phyloP scores from a whole-genome alignment of 2,888 invertebrate species.

The Anoncus sp. region DNA sequence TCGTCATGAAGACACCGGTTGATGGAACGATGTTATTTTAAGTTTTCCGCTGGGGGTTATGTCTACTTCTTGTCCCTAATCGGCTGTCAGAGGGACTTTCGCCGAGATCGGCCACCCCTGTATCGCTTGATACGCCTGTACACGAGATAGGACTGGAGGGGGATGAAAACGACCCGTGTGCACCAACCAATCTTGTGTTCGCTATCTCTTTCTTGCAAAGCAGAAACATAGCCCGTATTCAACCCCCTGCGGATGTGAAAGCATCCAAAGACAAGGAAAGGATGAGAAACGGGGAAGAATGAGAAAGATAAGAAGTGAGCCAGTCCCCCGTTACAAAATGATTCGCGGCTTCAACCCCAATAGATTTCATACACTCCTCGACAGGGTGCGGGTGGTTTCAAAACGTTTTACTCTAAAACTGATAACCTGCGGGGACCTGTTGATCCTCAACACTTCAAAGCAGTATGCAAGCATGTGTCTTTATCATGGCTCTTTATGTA shows the following conservation, averaged over 20 bases:
- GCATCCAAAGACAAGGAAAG: conserved; percentile 41
- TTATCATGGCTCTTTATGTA: conserved; percentile 42
- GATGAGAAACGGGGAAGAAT: conserved; percentile 20
- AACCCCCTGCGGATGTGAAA: conserved; percentile 44
- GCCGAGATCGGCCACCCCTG: conserved; percentile 56
- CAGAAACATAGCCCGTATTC: conserved; percentile 36
- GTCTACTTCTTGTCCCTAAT: conserved; percentile 78
- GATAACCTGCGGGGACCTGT: conserved; percentile 80
- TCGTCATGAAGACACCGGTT: conserved; percentile 78
- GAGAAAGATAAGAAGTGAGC: conserved; percentile 66
- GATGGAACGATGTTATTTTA: conserved; percentile 83
- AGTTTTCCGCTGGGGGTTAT: conserved; percentile 82
- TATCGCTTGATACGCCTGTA: conserved; percentile 51
- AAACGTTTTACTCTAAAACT: conserved; percentile 82
- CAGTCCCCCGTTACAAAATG: conserved; percentile 73
- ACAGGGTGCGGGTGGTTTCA: conserved; percentile 82
- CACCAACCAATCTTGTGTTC: conserved; percentile 58
- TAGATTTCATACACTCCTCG: conserved; percentile 77
- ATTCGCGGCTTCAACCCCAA: conserved; percentile 73
- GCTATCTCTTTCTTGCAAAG: conserved; percentile 31
- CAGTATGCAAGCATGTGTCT: conserved; percentile 38
- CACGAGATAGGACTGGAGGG: conserved; percentile 49
- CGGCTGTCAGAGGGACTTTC: conserved; percentile 78
- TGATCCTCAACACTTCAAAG: conserved; percentile 73
- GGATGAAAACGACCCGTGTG: conserved; percentile 57